A percentile compares a stretch with the other conserved stretches of the same genome.
These are phyloP conservation scores for Sterna hirundo DNA, from an alignment of 2,113 vertebrate genomes.

Conservation along the genomic window DNA sequence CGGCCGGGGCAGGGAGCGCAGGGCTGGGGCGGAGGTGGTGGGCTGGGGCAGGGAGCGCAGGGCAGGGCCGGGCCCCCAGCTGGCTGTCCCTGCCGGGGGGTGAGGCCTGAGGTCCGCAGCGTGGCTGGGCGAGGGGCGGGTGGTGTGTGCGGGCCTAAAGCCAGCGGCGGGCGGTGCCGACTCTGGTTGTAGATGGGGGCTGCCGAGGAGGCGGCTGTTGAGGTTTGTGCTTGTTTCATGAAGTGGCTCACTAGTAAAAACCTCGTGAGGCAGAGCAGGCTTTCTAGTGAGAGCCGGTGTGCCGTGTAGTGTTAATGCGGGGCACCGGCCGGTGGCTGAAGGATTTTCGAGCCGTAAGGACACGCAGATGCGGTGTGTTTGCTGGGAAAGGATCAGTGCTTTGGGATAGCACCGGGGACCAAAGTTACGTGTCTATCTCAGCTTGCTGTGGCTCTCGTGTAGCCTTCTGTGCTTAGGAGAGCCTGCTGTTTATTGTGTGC, in stretches of 20 bases:
- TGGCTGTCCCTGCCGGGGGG: no score
- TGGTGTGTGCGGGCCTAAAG: background rate
- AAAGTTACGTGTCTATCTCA: background rate
- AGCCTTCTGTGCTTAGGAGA: background rate
- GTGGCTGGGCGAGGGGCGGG: background rate
- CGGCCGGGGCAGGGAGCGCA: no score
- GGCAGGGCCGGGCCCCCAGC: background rate
- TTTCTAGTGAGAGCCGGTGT: fast-evolving
- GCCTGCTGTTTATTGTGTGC: background rate
- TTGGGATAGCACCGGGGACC: background rate
- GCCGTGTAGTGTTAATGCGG: fast-evolving
- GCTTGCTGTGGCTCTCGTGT: background rate
- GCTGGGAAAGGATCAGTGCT: background rate
- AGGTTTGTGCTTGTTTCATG: background rate
- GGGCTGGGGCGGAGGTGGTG: no score
- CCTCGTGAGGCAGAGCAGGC: background rate
- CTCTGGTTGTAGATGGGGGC: fast-evolving
- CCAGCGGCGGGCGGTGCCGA: background rate
- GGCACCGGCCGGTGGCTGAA: background rate
- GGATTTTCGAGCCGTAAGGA: background rate
- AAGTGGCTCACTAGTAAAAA: fast-evolving
- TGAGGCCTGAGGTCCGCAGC: background rate
- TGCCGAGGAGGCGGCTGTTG: background rate
- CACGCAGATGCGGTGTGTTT: fast-evolving
- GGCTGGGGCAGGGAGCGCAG: background rate